Evolutionary conservation across 2,888 invertebrate genomes (phyloP), one percentile per base, ranked within the genome.

Genomic region (Eupithecia vulgata): DNA sequence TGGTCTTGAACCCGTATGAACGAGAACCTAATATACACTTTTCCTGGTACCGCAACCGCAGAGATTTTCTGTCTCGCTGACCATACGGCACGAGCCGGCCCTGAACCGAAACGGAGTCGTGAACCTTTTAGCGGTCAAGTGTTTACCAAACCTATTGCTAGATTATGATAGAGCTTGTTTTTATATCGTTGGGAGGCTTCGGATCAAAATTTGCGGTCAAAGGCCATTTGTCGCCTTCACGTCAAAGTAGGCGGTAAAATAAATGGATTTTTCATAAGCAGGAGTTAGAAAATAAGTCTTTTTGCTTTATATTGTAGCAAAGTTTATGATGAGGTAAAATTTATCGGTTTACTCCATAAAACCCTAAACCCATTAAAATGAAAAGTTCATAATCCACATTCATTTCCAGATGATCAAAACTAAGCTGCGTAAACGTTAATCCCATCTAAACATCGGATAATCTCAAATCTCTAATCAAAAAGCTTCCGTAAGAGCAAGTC

Each of bases 11-110:
- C 57, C 57, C 25, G 25, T 12, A 57, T 57, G 25, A 57, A 57
- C 25, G 5, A 5, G 5, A 57, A 57, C 5, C 52, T 57, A 25
- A 57, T 13, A 25, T 21, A n/a, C 2, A 52, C 48, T 25, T 25
- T 57, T 21, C 57, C 25, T 5, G 57, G 57, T 57, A 52, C 25
- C 57, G 57, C 57, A 83, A 92, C 91, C 92, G 86, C 92, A 92
- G 85, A 86, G 85, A 91, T 91, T 93, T 94, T 93, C 93, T 90
- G 87, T 91, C 86, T 85, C 85, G 90, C 85, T 93, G 91, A 86
- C 79, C 84, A 86, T 92, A 93, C 86, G 86, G 91, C 92, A 93
- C 93, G 91, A 90, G 92, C 87, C 88, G 83, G 77, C 78, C 82
- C 62, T 90, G 85, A 88, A 89, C 87, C 84, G 85, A 71, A 76